Evolutionary conservation across 2,888 invertebrate species (phyloP).

Genomic region (Pristionchus japonicus): DNA sequence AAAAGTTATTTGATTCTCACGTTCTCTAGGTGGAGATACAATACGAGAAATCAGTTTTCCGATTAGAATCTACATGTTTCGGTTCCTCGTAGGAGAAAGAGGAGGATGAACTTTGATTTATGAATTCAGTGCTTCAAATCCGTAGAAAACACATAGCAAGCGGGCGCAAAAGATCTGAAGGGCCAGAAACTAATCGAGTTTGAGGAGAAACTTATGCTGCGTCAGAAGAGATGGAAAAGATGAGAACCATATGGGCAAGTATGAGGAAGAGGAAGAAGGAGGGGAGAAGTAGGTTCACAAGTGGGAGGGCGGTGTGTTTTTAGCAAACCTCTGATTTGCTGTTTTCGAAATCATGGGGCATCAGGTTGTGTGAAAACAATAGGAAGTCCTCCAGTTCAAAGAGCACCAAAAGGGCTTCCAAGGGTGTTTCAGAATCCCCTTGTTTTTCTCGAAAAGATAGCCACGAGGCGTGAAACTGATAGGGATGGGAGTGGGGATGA

Average conservation of each 20-base stretch:
- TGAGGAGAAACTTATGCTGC: background rate
- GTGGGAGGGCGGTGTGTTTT: background rate
- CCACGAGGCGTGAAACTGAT: background rate
- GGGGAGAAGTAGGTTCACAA: background rate
- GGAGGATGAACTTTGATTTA: too few relatives aligned
- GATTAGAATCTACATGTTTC: too few relatives aligned
- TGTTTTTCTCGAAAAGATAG: background rate
- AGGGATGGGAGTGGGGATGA: background rate
- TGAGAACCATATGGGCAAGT: background rate
- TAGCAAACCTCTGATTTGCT: too few relatives aligned
- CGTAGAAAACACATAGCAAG: background rate
- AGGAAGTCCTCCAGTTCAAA: too few relatives aligned
- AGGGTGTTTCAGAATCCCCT: background rate
- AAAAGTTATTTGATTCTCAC: background rate
- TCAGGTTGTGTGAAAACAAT: too few relatives aligned
- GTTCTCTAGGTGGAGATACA: background rate
- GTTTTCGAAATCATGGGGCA: too few relatives aligned
- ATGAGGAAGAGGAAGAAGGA: background rate
- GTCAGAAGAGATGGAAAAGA: background rate
- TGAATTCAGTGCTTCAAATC: background rate
- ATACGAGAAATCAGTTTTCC: background rate
- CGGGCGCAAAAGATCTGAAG: background rate
- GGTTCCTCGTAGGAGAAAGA: too few relatives aligned
- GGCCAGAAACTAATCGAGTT: slow-evolving; percentile 3
- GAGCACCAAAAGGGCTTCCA: background rate